Evolutionary conservation across 2,113 vertebrate genomes (phyloP).

Genomic region (Amphilophus citrinellus): DNA sequence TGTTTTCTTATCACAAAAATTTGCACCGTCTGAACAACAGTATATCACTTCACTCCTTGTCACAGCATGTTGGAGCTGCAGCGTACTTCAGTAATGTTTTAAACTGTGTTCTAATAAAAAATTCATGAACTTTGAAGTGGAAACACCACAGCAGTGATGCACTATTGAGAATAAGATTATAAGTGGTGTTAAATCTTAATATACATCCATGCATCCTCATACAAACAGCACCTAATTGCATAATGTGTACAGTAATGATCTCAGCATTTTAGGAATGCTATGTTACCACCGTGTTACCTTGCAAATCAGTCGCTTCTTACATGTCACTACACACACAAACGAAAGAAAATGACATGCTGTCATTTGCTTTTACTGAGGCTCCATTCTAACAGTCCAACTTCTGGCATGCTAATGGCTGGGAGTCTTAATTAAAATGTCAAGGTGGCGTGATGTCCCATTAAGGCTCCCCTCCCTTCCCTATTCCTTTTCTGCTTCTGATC

Average conservation of each 20-base stretch:
- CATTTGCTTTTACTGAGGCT: conserved; percentile 71
- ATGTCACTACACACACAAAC: conserved; percentile 37
- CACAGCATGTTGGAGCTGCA: neutral
- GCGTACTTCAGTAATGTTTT: conserved; percentile 27
- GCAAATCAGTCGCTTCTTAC: conserved; percentile 3
- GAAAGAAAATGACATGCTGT: conserved; percentile 54
- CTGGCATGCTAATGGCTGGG: conserved; percentile 81
- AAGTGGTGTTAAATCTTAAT: conserved; percentile 14
- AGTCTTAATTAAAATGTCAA: conserved; percentile 89
- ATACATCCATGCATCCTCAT: conserved; percentile 2
- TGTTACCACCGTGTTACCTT: neutral
- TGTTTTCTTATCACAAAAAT: neutral
- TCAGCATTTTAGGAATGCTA: neutral
- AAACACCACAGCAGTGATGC: neutral
- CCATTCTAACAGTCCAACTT: conserved; percentile 68
- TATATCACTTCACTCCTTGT: neutral
- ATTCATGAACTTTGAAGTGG: conserved; percentile 43
- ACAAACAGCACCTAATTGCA: conserved; percentile 30
- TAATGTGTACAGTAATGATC: neutral
- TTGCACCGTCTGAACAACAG: neutral
- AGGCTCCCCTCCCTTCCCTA: conserved; percentile 67
- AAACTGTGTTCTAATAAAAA: conserved; percentile 47
- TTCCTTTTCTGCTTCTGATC: conserved; percentile 79
- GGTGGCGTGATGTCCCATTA: conserved; percentile 85
- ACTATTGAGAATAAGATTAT: conserved; percentile 27